Percentiles rank a stretch among this genome's conserved stretches.
These are phyloP conservation scores for Thaleichthys pacificus DNA, from an alignment of 2,797 vertebrate genomes.

Conservation along the genomic window DNA sequence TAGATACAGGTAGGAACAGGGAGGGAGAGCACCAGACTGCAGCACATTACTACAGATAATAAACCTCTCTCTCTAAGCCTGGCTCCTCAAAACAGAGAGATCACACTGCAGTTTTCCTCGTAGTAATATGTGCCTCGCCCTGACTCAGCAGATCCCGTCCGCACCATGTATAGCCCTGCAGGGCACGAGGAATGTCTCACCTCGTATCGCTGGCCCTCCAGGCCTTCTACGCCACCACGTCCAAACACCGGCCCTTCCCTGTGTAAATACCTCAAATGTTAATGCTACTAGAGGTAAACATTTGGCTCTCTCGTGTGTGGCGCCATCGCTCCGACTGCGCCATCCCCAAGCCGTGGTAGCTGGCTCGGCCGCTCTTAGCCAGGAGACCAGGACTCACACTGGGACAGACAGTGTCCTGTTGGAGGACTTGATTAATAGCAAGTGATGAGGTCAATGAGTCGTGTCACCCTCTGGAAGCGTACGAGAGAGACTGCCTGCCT, in stretches of 20 bases:
- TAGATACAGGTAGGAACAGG: not conserved
- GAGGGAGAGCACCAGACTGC: not conserved
- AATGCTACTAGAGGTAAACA: not conserved
- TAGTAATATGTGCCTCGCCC: not conserved
- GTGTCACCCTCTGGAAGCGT: no score
- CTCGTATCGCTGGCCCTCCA: not conserved
- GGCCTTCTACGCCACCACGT: not conserved
- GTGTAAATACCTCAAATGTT: not conserved
- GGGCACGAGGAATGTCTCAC: not conserved
- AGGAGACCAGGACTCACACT: no score
- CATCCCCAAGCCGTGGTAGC: no score
- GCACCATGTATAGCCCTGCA: conserved; percentile 13
- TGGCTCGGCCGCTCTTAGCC: no score
- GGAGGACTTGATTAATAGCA: no score
- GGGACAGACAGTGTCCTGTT: no score
- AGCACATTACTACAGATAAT: not conserved
- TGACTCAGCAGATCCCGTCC: no score
- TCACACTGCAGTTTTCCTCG: not conserved
- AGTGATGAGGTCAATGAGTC: no score
- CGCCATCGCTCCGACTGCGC: no score
- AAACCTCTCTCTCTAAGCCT: not conserved
- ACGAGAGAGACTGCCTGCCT: no score
- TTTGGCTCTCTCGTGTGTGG: not conserved
- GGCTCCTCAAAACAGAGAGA: not conserved
- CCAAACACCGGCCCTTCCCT: not conserved